These are phyloP conservation scores for Molorchus minor DNA, from an alignment of 2,888 invertebrate genomes.

Conservation along the genomic window DNA sequence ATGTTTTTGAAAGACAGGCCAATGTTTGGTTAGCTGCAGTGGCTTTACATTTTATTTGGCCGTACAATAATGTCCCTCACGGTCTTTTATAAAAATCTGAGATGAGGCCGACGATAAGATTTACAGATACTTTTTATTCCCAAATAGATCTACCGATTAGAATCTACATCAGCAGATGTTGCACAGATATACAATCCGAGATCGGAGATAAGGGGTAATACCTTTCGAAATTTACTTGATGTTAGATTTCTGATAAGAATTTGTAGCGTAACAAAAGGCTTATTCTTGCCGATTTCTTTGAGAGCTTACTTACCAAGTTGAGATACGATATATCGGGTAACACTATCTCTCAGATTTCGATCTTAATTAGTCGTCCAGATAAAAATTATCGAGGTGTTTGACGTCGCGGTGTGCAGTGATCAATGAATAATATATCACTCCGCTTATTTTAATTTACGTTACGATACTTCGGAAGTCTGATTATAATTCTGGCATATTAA, in stretches of 20 bases:
- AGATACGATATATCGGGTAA: conserved; percentile 38
- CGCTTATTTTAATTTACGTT: conserved; percentile 20
- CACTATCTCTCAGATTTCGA: conserved; percentile 37
- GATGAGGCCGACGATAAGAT: conserved; percentile 59
- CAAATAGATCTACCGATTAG: conserved; percentile 41
- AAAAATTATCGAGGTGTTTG: conserved; percentile 27
- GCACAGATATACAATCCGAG: conserved; percentile 45
- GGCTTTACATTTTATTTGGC: conserved; percentile 50
- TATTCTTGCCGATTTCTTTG: conserved; percentile 19
- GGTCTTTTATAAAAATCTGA: conserved; percentile 39
- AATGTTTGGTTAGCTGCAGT: conserved; percentile 75
- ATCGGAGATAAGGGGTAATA: conserved; percentile 41
- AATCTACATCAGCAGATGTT: conserved; percentile 51
- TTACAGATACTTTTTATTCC: conserved; percentile 43
- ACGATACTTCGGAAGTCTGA: no score
- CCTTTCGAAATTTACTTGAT: conserved; percentile 36
- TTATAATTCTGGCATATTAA: no score
- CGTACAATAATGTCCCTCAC: conserved; percentile 53
- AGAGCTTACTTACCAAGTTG: conserved; percentile 23
- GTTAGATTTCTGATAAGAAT: conserved; percentile 34
- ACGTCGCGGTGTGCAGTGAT: conserved; percentile 1
- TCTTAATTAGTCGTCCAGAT: conserved; percentile 41
- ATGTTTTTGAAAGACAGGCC: conserved; percentile 67
- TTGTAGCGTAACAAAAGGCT: conserved; percentile 36
- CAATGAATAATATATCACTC: conserved; percentile 13